Base-by-base conservation (phyloP, 2,797 vertebrate genomes). In the Gymnoscopelus microlampas region DNA sequence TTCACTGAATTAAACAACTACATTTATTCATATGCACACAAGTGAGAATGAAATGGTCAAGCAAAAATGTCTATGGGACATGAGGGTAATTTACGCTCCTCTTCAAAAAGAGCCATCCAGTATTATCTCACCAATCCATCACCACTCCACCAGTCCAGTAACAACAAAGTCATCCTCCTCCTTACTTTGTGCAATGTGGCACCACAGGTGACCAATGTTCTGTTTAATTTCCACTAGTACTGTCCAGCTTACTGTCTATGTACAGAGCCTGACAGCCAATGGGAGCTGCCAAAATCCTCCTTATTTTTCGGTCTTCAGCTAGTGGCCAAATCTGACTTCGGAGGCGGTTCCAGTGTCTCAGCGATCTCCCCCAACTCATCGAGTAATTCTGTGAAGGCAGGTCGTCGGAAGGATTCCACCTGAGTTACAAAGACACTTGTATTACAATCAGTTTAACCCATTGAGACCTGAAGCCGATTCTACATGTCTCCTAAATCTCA, bases 331-430 rank as follows among this genome's bases (percentile, higher is more conserved):
- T 94, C 91, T 3, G 83, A 70, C 71, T 71, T 73, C 3, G 78
- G 53, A 0, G 86, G 81, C 4, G 66, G 69, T 60, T 96, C 95
- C 82, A 96, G 85, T 10, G 76, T 89, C 82, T 96, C 95, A 0
- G 86, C 87, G 0, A 92, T 81, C 53, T 96, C 95, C 12, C 93
- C 94, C 83, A 96, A 24, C 67, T 95, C 92, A 15, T 96, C 95
- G 73, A 96, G 85, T 66, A 97, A 50, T 86, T 97, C 95, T 0
- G 92, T 90, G 86, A 97, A 97, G 0, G 95, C 94, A 0, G 95
- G 96, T 13, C 95, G 92, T 53, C 94, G 92, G 89, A 95, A 95
- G 0, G 94, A 92, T 77, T 97, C 95, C 69, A 97, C 66, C 96
- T 97, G 78, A 47, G 51, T 15, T 5, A 26, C 2, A 24, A 49